Evolutionary conservation across 2,888 invertebrate genomes (phyloP).

Genomic region (Agrenia bidenticulata): DNA sequence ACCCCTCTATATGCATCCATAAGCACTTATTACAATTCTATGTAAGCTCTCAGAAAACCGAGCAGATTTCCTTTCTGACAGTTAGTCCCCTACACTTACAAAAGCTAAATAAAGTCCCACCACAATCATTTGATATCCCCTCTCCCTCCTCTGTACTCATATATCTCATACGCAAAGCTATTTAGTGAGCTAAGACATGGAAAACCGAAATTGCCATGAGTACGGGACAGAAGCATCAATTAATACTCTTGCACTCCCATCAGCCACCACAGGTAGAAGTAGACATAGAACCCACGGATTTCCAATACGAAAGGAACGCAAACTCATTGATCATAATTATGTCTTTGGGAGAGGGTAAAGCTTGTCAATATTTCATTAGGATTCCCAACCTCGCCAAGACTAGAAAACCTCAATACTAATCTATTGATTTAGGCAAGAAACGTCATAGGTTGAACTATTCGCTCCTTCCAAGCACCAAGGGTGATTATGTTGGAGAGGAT

Average conservation of each 20-base stretch:
- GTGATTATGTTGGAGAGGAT: not conserved
- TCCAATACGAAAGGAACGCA: constrained; percentile 31
- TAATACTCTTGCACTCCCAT: constrained; percentile 5
- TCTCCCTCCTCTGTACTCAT: too few relatives aligned
- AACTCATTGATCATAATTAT: constrained; percentile 53
- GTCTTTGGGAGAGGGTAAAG: constrained; percentile 37
- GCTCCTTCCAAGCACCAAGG: too few relatives aligned
- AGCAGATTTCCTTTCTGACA: too few relatives aligned
- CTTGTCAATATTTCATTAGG: constrained; percentile 38
- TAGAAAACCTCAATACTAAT: not conserved
- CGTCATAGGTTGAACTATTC: too few relatives aligned
- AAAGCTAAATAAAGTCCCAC: too few relatives aligned
- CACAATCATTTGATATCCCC: too few relatives aligned
- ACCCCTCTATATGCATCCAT: not conserved
- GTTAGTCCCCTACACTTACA: too few relatives aligned
- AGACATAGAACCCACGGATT: constrained; percentile 12
- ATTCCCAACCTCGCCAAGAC: not conserved
- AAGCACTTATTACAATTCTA: too few relatives aligned
- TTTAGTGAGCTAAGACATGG: not conserved
- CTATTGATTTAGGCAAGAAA: too few relatives aligned
- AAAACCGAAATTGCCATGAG: constrained; percentile 2
- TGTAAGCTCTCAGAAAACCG: too few relatives aligned
- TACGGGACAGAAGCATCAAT: constrained; percentile 10
- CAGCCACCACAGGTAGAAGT: constrained; percentile 9
- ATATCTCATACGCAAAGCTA: too few relatives aligned